Base-by-base conservation (phyloP, 1,140 invertebrate genomes). In the Steinernema khuongi region DNA sequence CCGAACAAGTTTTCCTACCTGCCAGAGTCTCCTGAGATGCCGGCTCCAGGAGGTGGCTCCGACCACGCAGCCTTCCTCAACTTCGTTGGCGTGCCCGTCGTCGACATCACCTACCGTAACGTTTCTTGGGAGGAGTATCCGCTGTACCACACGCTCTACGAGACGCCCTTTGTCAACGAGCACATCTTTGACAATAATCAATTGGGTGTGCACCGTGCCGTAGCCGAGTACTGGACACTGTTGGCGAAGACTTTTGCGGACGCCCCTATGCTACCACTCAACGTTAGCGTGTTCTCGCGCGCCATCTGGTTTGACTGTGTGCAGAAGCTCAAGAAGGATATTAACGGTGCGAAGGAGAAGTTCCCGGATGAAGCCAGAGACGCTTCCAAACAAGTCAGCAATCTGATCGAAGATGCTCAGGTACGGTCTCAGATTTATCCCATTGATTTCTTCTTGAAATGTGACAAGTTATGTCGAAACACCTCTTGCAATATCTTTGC, bases 71-170 rank as follows among this genome's bases (percentile, higher is more conserved):
- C 83, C 1, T 85, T 86, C 74, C 68, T 85, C 7, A 78, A 80
- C 18, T 78, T 74, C 29, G 68, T 82, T 26, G 85, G 86, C 4
- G 70, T 86, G 1, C 79, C 85, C 0, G 77, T 76, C 50, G 74
- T 83, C 14, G 85, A 86, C 70, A 31, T 84, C n/a, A 60, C 73
- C 26, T 77, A 26, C 22, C 43, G 31, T 0, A 14, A 71, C 0
- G 43, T 66, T 43, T 70, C 32, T 18, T 71, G 68, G 33, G 28
- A 28, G n/a, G 71, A 71, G 0, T 88, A 88, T 76, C 86, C 87
- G 1, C 77, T 87, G 1, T 88, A 88, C 76, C 87, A 88, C 74
- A 81, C 86, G 0, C 80, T 85, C n/a, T 88, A 88, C 73, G 87
- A 88, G 72, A 87, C 86, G 4, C 86, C 86, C 31, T 80, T 82